A percentile compares a stretch with the other conserved stretches of the same genome.
phyloP scores from a whole-genome alignment of 2,797 vertebrate genomes.

The Sandelia bainsii region DNA sequence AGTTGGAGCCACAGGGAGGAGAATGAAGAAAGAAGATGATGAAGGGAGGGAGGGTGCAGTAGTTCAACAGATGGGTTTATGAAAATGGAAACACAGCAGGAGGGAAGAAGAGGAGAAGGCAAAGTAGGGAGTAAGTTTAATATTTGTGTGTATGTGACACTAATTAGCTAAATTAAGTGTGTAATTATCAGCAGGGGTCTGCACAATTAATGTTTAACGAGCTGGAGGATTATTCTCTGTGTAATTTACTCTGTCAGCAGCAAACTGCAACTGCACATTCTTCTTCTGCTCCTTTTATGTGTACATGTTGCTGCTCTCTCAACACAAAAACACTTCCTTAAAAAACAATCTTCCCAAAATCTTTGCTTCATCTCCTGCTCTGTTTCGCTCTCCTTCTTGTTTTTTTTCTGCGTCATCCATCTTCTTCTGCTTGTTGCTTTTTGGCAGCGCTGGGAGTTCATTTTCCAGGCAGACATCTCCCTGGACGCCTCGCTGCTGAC shows the following conservation, averaged over 20 bases:
- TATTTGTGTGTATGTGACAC: background rate
- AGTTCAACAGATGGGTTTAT: conserved; percentile 38
- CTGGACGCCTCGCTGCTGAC: background rate
- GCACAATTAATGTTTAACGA: background rate
- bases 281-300: background rate
- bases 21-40: background rate
- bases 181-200: conserved; percentile 12
- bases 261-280: background rate
- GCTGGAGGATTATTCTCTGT: background rate
- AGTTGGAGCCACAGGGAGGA: background rate
- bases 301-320: background rate
- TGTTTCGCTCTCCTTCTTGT: background rate
- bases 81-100: conserved; percentile 3
- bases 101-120: background rate
- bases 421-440: background rate
- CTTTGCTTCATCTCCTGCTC: background rate
- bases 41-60: conserved; percentile 10
- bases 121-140: background rate
- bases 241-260: background rate
- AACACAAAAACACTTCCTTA: background rate
- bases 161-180: conserved; percentile 4
- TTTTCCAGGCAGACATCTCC: conserved; percentile 11
- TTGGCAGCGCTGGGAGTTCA: conserved; percentile 11
- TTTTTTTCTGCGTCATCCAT: background rate
- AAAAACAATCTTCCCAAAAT: background rate